Conservation (phyloP, 37 sponge, comb jelly and placozoan species). For the Lycopodina hypogea region DNA sequence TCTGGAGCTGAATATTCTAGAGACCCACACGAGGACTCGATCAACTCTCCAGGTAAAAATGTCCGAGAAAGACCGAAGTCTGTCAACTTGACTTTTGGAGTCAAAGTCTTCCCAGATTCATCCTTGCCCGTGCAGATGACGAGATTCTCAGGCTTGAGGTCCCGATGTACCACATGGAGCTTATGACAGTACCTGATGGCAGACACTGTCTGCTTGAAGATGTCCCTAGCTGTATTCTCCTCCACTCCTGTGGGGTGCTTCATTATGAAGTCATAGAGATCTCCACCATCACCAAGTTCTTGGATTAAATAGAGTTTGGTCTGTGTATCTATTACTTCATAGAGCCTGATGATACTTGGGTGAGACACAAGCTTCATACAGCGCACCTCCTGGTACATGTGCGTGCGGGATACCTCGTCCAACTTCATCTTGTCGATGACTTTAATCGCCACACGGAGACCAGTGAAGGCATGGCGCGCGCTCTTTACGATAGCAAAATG, state of each 20-base stretch:
- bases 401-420: conserved; percentile 82
- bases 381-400: conserved; percentile 92
- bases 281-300: conserved; percentile 94
- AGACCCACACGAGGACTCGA: conserved; percentile 91
- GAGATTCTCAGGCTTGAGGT: conserved; percentile 96
- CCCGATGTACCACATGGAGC: conserved; percentile 95
- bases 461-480: conserved; percentile 93
- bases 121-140: conserved; percentile 71
- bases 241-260: conserved; percentile 80
- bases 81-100: conserved; percentile 73
- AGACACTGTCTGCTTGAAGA: conserved; percentile 82
- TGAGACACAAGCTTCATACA: conserved; percentile 97
- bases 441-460: conserved; percentile 90
- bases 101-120: neutral
- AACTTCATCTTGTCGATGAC: conserved; percentile 97
- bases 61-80: conserved; percentile 94
- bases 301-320: conserved; percentile 92
- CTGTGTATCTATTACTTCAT: conserved; percentile 94
- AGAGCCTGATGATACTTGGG: conserved; percentile 92
- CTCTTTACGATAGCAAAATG: conserved; percentile 94
- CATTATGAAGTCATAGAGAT: conserved; percentile 91
- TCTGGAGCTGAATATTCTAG: conserved; percentile 97
- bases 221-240: conserved; percentile 63
- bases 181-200: conserved; percentile 95
- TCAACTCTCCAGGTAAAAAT: conserved; percentile 91